Base-by-base conservation (phyloP, 2,113 vertebrate species). In the Phyllopteryx taeniolatus region DNA sequence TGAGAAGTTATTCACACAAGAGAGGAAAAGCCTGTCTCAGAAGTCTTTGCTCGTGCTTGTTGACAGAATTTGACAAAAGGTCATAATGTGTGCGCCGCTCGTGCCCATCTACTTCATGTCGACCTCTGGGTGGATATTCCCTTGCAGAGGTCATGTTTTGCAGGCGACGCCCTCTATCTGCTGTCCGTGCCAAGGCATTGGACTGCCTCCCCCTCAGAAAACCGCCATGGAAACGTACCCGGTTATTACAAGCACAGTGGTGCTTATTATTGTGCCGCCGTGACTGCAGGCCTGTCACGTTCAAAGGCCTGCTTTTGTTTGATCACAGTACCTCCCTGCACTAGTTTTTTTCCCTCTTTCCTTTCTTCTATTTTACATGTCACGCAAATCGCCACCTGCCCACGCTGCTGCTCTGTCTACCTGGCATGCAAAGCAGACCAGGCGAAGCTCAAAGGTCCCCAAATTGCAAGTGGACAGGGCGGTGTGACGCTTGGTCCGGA, bases 101-200 rank as follows among this genome's bases (percentile, higher is more conserved):
- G 60, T 68, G 68, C 68, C 78, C 62, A 5, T 79, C 71, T 51
- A 81, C 85, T 88, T 87, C 86, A 88, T 84, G 79, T 73, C 88
- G 91, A 92, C 91, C 90, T 84, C 76, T 79, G 83, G 80, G 82
- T 78, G 88, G 51, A n/a, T 77, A 78, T 80, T 78, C 79, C 67
- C 74, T 74, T 51, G 62, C 19, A 27, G 69, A 73, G 84, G 87
- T 90, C 83, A 85, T 15, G 70, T 39, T 78, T n/a, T 15, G 75
- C 15, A 72, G 77, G 73, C 71, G 42, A 81, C 69, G 63, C 80
- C 87, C 82, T 75, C 64, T 77, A 59, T 68, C 71, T 61, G 44
- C 57, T 31, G 42, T 75, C 53, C 9, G 53, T 22, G 88, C 83
- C 86, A 76, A 56, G 65, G 72, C 63, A 64, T 72, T 65, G 83